phyloP scores from a whole-genome alignment of 37 sponge, comb jelly and placozoan species.

The Chondrosia reniformis region DNA sequence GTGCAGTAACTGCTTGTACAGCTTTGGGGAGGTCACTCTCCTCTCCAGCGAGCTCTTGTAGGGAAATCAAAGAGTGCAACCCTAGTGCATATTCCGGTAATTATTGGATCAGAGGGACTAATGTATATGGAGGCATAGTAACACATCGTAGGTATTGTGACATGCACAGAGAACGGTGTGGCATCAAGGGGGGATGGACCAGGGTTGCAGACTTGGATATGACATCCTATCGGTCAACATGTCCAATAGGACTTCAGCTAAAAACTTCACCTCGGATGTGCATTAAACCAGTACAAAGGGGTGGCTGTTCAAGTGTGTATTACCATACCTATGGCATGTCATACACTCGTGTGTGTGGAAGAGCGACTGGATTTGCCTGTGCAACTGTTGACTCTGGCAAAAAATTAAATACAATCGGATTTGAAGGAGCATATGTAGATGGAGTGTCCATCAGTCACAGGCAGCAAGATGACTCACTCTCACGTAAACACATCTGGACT shows the following conservation, averaged over 20 bases:
- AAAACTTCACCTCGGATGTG: slow-evolving; percentile 4
- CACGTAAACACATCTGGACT: not conserved
- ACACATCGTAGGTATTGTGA: not conserved
- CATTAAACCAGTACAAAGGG: not conserved
- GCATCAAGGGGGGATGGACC: not conserved
- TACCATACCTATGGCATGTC: slow-evolving; percentile 6
- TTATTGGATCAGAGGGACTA: not conserved
- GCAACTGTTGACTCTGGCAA: not conserved
- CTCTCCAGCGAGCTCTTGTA: not conserved
- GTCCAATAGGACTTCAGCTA: not conserved
- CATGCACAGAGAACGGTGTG: slow-evolving; percentile 1
- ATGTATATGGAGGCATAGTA: not conserved
- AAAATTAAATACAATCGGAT: not conserved
- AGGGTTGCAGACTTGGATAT: not conserved
- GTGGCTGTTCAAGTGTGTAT: not conserved
- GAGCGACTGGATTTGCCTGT: not conserved
- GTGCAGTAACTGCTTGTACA: no score
- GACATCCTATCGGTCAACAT: not conserved
- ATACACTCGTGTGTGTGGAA: slow-evolving; percentile 6
- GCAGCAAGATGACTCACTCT: not conserved
- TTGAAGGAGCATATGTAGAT: not conserved
- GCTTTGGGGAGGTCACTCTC: not conserved
- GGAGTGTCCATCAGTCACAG: not conserved
- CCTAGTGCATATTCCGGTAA: not conserved
- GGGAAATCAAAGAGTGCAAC: slow-evolving; percentile 1